Conservation (phyloP, 2,888 invertebrate species). For the Lycaena phlaeas region DNA sequence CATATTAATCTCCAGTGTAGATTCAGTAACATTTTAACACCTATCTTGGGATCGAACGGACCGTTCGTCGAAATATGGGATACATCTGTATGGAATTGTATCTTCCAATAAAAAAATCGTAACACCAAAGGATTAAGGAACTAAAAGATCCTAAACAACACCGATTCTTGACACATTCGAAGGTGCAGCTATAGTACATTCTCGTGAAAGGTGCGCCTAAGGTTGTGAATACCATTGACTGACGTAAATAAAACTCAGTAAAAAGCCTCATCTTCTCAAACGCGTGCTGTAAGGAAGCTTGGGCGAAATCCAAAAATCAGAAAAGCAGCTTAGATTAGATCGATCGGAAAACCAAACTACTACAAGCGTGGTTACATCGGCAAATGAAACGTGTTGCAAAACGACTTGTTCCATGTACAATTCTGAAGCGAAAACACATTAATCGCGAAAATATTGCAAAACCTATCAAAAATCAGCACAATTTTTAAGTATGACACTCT, state of each 20-base stretch:
- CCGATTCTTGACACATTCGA: neutral
- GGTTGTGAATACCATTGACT: slow-evolving; percentile 3
- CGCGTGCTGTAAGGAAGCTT: slow-evolving; percentile 33
- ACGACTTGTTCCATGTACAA: slow-evolving; percentile 46
- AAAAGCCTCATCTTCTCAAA: slow-evolving; percentile 19
- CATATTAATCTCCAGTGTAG: slow-evolving; percentile 50
- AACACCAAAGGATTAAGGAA: slow-evolving; percentile 4
- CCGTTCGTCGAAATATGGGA: slow-evolving; percentile 1
- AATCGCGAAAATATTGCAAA: slow-evolving; percentile 1
- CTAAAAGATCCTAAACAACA: slow-evolving; percentile 4
- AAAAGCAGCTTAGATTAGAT: slow-evolving; percentile 56
- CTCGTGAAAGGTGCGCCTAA: slow-evolving; percentile 2
- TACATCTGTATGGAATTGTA: neutral
- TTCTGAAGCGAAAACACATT: slow-evolving; percentile 31
- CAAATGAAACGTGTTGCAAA: slow-evolving; percentile 37
- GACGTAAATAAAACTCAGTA: slow-evolving; percentile 23
- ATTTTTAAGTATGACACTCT: neutral
- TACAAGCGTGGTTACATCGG: slow-evolving; percentile 62
- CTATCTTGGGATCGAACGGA: neutral
- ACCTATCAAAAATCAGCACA: neutral
- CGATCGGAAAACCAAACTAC: slow-evolving; percentile 66
- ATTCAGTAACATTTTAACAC: slow-evolving; percentile 1
- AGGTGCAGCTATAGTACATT: slow-evolving; percentile 4
- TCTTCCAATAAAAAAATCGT: neutral
- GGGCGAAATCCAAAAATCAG: slow-evolving; percentile 41